Conservation (phyloP, 2,888 invertebrate species). For the Tachystola acroxantha region DNA sequence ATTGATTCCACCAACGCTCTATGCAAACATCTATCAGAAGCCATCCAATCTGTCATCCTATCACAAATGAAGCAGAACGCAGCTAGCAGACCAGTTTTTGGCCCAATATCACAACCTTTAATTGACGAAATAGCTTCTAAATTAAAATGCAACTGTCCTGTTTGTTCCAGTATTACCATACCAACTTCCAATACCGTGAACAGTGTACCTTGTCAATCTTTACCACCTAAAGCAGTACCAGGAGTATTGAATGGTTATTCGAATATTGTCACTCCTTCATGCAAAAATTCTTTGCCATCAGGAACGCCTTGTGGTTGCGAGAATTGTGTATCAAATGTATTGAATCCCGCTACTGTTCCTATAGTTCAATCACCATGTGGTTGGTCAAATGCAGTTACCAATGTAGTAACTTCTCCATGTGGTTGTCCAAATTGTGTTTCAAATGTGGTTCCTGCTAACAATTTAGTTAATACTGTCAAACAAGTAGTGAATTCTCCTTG, state of each 20-base stretch:
- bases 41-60: slow-evolving; percentile 22
- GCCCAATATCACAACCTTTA: slow-evolving; percentile 17
- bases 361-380: no score
- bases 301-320: no score
- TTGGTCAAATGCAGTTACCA: neutral
- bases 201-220: no score
- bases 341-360: neutral
- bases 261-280: no score
- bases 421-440: no score
- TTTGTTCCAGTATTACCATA: neutral
- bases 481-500: neutral
- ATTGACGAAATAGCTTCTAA: slow-evolving; percentile 12
- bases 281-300: no score
- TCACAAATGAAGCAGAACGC: slow-evolving; percentile 18
- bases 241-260: no score
- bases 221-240: no score
- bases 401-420: neutral
- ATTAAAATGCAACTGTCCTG: neutral
- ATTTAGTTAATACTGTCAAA: neutral
- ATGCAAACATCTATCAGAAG: slow-evolving; percentile 19
- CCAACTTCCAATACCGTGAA: no score
- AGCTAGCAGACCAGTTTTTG: slow-evolving; percentile 15
- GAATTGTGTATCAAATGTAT: no score
- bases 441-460: slow-evolving; percentile 4
- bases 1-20: neutral